These are phyloP conservation scores for Mus spretus DNA, from an alignment of 2,797 vertebrate species.

Conservation along the genomic window DNA sequence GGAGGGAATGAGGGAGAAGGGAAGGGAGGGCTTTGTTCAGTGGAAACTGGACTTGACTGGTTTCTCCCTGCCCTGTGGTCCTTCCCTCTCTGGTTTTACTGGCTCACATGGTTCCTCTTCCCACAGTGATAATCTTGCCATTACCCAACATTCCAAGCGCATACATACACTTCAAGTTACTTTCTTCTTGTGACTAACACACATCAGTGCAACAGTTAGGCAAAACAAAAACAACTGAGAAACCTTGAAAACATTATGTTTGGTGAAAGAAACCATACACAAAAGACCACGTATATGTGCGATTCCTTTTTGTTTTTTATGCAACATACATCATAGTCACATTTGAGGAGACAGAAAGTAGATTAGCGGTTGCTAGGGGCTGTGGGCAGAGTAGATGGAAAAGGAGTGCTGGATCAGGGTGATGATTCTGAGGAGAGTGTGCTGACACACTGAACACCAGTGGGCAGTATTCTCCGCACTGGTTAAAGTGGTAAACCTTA, in stretches of 20 bases:
- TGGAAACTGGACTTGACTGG: not conserved
- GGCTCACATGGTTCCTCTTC: not conserved
- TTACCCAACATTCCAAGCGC: not conserved
- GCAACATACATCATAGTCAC: not conserved
- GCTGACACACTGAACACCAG: not conserved
- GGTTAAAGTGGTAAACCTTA: not conserved
- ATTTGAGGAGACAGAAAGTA: not conserved
- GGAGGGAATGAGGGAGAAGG: not conserved
- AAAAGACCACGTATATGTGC: not conserved
- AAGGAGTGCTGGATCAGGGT: not conserved
- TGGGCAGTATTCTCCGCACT: not conserved
- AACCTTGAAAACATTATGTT: constrained; percentile 16
- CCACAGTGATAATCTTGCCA: not conserved
- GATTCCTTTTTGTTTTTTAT: not conserved
- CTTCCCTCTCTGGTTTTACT: not conserved
- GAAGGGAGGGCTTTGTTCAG: too few species aligned
- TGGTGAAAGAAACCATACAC: not conserved
- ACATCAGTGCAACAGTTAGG: not conserved
- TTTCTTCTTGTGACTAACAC: not conserved
- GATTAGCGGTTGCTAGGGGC: not conserved
- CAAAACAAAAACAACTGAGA: not conserved
- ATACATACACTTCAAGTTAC: too few species aligned
- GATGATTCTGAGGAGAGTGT: not conserved
- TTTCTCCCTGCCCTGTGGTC: too few species aligned
- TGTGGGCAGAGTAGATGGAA: not conserved